A percentile compares a stretch with the other conserved stretches of the same genome.
Evolutionary conservation across 1,140 invertebrate genomes (phyloP).

Genomic region (Nebria ingens): DNA sequence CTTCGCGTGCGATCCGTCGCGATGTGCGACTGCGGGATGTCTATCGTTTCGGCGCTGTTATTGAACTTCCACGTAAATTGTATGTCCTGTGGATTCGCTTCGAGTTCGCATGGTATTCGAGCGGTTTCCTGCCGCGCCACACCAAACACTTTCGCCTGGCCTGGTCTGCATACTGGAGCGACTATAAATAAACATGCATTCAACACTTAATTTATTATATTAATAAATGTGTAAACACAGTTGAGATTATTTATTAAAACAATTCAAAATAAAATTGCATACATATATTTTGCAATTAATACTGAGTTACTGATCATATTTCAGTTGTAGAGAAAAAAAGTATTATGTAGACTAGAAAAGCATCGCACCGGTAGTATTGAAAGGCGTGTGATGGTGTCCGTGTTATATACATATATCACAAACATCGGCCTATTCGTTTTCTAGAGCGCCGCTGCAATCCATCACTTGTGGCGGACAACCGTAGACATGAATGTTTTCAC

Average conservation of each 20-base stretch:
- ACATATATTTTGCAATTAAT: no score
- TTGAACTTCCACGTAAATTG: constrained; percentile 69
- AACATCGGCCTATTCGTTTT: no score
- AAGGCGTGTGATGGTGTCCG: no score
- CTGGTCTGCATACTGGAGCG: constrained; percentile 55
- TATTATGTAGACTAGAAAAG: no score
- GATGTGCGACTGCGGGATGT: constrained; percentile 50
- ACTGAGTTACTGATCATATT: no score
- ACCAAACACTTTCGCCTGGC: constrained; percentile 57
- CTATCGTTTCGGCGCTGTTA: constrained; percentile 55
- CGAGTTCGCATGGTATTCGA: constrained; percentile 68
- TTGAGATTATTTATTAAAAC: no score
- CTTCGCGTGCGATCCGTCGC: constrained; percentile 48
- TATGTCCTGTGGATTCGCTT: constrained; percentile 66
- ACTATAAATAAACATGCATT: no score
- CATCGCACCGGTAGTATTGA: no score
- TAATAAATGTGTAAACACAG: neutral
- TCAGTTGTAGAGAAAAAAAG: no score
- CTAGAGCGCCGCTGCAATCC: neutral
- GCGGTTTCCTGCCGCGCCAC: constrained; percentile 68
- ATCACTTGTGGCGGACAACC: neutral
- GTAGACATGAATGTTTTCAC: constrained; percentile 8
- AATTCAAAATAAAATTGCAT: no score
- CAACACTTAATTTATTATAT: constrained; percentile 20
- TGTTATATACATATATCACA: neutral